Conservation (phyloP, 2,797 vertebrate genomes). For the Gallinago stenura region DNA sequence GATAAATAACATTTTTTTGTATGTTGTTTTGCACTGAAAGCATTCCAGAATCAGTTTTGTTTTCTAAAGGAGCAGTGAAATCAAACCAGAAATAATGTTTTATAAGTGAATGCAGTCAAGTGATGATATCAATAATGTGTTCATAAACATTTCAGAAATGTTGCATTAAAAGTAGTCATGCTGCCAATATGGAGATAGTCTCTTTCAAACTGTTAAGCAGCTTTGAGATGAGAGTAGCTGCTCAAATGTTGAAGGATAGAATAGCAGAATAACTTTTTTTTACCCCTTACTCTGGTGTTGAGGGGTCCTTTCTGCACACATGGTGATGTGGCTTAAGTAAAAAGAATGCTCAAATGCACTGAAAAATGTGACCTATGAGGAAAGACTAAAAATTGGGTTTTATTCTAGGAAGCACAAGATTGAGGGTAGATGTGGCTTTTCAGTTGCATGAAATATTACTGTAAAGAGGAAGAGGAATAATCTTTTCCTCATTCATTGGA, state of each 20-base stretch:
- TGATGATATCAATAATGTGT: background rate
- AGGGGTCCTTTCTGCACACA: background rate
- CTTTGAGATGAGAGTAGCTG: background rate
- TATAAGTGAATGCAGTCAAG: background rate
- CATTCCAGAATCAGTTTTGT: background rate
- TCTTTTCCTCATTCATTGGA: background rate
- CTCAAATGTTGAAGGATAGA: background rate
- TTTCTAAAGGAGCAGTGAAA: background rate
- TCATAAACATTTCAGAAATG: background rate
- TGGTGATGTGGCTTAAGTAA: background rate
- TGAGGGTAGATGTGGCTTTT: background rate
- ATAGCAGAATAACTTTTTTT: background rate
- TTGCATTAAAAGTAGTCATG: background rate
- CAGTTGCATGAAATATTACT: background rate
- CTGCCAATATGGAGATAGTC: background rate
- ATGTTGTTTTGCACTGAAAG: background rate
- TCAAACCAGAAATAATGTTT: background rate
- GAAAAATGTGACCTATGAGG: background rate
- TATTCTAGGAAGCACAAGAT: background rate
- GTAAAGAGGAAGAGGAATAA: background rate
- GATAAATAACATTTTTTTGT: background rate
- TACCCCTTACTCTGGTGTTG: background rate
- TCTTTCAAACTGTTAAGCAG: background rate
- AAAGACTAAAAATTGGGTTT: background rate
- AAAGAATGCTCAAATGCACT: background rate